Conservation (phyloP, 2,113 vertebrate genomes). For the Engraulis encrasicolus region DNA sequence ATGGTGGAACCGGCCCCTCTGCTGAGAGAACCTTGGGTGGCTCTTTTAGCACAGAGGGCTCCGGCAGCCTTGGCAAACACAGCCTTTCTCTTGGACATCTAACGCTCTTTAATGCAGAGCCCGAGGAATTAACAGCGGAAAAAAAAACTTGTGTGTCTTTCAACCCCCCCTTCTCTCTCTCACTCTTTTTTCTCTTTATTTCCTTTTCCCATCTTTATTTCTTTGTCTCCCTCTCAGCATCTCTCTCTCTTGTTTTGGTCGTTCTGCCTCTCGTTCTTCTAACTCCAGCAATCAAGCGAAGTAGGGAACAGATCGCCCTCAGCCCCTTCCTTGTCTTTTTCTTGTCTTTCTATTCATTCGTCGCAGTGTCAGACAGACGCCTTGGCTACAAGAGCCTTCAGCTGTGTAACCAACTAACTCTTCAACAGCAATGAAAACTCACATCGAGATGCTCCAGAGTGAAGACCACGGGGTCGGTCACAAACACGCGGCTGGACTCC, state of each 20-base stretch:
- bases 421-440: too few relatives aligned
- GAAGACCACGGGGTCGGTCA: constrained; percentile 94
- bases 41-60: neutral
- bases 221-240: too few relatives aligned
- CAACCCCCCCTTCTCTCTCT: neutral
- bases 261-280: too few relatives aligned
- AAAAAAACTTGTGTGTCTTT: neutral
- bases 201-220: too few relatives aligned
- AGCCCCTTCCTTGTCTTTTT: too few relatives aligned
- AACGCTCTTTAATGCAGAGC: neutral
- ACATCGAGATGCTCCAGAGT: constrained; percentile 97
- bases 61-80: neutral
- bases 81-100: neutral
- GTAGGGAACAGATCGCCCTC: too few relatives aligned
- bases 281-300: too few relatives aligned
- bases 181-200: neutral
- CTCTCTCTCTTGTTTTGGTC: too few relatives aligned
- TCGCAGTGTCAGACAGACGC: too few relatives aligned
- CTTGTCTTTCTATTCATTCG: too few relatives aligned
- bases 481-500: constrained; percentile 95
- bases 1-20: neutral
- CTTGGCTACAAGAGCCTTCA: too few relatives aligned
- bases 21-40: neutral
- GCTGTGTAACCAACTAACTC: too few relatives aligned
- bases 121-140: neutral